Percentiles rank a stretch among this genome's conserved stretches.
phyloP scores from a whole-genome alignment of 1,140 invertebrate genomes.

The Zophobas atratus region DNA sequence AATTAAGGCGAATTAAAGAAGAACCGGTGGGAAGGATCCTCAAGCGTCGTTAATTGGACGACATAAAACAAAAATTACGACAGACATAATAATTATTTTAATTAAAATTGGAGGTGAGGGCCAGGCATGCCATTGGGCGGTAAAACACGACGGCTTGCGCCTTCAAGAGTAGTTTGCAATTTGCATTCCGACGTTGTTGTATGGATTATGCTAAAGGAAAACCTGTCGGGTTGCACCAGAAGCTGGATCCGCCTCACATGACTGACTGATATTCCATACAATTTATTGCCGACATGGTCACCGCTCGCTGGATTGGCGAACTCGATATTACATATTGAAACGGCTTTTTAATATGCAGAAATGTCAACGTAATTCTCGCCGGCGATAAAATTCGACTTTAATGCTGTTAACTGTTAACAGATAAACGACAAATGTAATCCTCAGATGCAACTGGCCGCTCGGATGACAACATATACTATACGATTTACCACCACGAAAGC shows the following conservation, averaged over 20 bases:
- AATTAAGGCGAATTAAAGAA: constrained; percentile 21
- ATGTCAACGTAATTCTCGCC: constrained; percentile 27
- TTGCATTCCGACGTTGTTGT: constrained; percentile 20
- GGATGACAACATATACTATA: constrained; percentile 3
- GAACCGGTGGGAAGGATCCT: constrained; percentile 23
- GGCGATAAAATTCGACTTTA: constrained; percentile 34
- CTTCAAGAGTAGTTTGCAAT: constrained; percentile 30
- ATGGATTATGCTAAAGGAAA: constrained; percentile 36
- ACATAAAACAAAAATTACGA: constrained; percentile 31
- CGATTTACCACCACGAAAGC: background rate
- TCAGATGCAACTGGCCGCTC: background rate
- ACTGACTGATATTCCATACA: constrained; percentile 34
- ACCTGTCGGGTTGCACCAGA: constrained; percentile 37
- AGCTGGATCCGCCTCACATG: constrained; percentile 36
- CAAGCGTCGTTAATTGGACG: constrained; percentile 13
- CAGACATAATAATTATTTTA: constrained; percentile 32
- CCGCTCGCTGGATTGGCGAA: constrained; percentile 22
- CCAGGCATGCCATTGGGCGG: constrained; percentile 17
- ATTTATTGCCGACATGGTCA: constrained; percentile 34
- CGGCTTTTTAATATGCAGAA: constrained; percentile 39
- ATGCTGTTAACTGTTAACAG: constrained; percentile 28
- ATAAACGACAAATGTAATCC: constrained; percentile 34
- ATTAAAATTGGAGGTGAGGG: constrained; percentile 29
- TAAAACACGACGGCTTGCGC: constrained; percentile 28
- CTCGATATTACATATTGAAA: constrained; percentile 17